phyloP scores from a whole-genome alignment of 2,797 vertebrate species.

The Ataeniobius toweri region DNA sequence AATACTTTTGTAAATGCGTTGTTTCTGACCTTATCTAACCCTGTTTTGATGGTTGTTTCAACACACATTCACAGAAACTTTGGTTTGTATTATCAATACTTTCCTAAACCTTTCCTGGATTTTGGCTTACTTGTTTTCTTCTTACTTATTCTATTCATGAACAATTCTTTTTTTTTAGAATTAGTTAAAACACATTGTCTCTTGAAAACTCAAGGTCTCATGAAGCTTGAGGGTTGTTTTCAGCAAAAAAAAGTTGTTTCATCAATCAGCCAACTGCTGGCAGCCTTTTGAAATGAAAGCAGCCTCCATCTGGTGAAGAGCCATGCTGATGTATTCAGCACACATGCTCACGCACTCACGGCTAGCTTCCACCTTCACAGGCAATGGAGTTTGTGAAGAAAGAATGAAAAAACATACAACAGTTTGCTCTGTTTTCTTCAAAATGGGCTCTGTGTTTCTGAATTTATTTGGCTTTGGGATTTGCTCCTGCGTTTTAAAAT shows the following conservation, averaged over 20 bases:
- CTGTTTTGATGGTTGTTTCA: not conserved
- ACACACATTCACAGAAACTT: not conserved
- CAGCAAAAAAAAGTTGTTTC: constrained; percentile 63
- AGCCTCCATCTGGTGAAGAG: constrained; percentile 45
- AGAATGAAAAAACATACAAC: constrained; percentile 13
- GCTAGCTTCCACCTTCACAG: constrained; percentile 45
- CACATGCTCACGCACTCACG: constrained; percentile 29
- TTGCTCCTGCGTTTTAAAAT: constrained; percentile 44
- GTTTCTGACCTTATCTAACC: not conserved
- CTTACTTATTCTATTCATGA: not conserved
- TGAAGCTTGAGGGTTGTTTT: constrained; percentile 35
- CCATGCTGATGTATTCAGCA: constrained; percentile 23
- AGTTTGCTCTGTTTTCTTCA: constrained; percentile 31
- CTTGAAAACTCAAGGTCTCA: constrained; percentile 36
- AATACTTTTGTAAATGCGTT: not conserved
- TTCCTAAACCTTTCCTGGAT: not conserved
- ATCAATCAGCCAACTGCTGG: constrained; percentile 66
- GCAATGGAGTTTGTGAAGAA: constrained; percentile 37
- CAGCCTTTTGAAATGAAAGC: constrained; percentile 51
- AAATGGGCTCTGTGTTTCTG: constrained; percentile 33
- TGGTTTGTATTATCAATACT: not conserved
- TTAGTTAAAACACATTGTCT: constrained; percentile 16
- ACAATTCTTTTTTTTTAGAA: not conserved
- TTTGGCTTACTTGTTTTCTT: not conserved
- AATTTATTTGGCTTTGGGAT: constrained; percentile 38